Conservation (phyloP, 2,113 vertebrate species). For the Seriola quinqueradiata region DNA sequence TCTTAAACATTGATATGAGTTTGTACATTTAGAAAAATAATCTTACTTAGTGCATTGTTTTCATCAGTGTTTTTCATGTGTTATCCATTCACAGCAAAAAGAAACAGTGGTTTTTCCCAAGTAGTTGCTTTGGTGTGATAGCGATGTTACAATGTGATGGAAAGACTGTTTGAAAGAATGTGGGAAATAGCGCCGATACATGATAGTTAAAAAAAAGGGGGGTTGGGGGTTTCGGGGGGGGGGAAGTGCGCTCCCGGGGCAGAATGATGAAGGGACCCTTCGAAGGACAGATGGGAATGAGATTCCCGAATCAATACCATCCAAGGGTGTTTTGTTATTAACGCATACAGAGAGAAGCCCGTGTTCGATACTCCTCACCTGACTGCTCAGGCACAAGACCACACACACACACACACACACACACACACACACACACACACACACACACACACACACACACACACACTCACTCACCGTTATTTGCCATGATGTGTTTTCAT, state of each 20-base stretch:
- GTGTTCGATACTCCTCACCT: conserved; percentile 55
- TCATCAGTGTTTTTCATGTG: not conserved
- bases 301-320: conserved; percentile 65
- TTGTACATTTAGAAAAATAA: not conserved
- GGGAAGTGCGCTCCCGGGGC: conserved; percentile 8
- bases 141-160: conserved; percentile 3
- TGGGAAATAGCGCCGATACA: not conserved
- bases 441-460: not conserved
- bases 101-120: not conserved
- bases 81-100: not conserved
- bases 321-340: conserved; percentile 67
- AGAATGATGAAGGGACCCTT: conserved; percentile 67
- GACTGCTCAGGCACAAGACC: conserved; percentile 22
- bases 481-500: not conserved
- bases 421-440: no score
- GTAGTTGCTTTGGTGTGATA: not conserved
- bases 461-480: not conserved
- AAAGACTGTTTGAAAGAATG: not conserved
- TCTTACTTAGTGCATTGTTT: no score
- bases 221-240: not conserved
- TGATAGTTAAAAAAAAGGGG: not conserved
- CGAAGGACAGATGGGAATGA: conserved; percentile 66
- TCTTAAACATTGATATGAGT: not conserved
- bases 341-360: conserved; percentile 40
- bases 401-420: no score